A percentile compares a stretch with the other conserved stretches of the same genome.
phyloP scores from a whole-genome alignment of 2,888 invertebrate species.

The Kuschelorhynchus macadamiae region DNA sequence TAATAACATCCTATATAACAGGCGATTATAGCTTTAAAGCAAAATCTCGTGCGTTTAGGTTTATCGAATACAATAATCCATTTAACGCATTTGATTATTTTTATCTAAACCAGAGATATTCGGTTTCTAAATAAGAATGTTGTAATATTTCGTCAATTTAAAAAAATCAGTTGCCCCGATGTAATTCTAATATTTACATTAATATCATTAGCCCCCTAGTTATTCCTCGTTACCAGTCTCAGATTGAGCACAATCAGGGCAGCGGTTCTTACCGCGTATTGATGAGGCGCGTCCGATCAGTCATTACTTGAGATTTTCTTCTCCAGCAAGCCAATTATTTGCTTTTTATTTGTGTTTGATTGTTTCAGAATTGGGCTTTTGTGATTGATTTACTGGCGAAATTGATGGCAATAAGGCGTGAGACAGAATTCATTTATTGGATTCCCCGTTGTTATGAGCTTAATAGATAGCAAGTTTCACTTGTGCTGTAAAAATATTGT shows the following conservation, averaged over 20 bases:
- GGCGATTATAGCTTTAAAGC: too few relatives aligned
- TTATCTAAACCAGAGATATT: too few relatives aligned
- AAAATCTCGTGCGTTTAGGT: too few relatives aligned
- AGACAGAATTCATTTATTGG: not conserved
- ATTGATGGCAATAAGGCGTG: constrained; percentile 14
- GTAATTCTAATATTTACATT: constrained; percentile 26
- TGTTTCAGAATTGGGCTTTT: constrained; percentile 23
- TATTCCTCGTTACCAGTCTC: constrained; percentile 23
- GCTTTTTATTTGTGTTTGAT: constrained; percentile 34
- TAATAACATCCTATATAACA: too few relatives aligned
- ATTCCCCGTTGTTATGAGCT: not conserved
- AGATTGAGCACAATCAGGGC: constrained; percentile 27
- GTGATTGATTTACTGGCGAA: constrained; percentile 29
- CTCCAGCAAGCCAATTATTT: constrained; percentile 25
- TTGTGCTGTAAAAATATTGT: too few relatives aligned
- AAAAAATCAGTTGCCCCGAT: too few relatives aligned
- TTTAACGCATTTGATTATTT: too few relatives aligned
- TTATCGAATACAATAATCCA: too few relatives aligned
- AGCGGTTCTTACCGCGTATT: constrained; percentile 29
- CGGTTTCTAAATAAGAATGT: too few relatives aligned
- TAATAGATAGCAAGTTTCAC: too few relatives aligned
- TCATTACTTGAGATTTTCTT: constrained; percentile 31
- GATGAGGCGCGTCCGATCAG: constrained; percentile 26
- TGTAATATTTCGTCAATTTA: too few relatives aligned
- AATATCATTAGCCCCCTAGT: constrained; percentile 7